phyloP scores from a whole-genome alignment of 2,113 vertebrate genomes.

The Xenotilapia caudafasciata region DNA sequence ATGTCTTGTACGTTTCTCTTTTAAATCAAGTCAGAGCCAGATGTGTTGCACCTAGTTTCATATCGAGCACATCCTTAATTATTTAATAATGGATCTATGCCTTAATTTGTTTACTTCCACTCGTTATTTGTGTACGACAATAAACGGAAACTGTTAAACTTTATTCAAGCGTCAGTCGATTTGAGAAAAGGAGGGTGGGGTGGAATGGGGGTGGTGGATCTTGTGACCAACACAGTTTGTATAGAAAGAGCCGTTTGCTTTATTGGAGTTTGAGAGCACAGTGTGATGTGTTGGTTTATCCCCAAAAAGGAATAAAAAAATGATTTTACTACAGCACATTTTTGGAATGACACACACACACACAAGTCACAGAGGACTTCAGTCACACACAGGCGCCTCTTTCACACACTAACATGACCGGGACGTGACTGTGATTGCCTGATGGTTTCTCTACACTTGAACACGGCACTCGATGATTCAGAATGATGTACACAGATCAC shows the following conservation, averaged over 20 bases:
- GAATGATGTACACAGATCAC: slow-evolving; percentile 68
- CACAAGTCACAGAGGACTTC: slow-evolving; percentile 36
- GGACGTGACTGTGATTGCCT: slow-evolving; percentile 51
- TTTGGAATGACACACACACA: slow-evolving; percentile 56
- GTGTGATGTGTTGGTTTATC: slow-evolving; percentile 63
- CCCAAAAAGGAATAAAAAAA: slow-evolving; percentile 48
- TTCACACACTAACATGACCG: slow-evolving; percentile 1
- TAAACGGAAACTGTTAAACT: slow-evolving; percentile 3
- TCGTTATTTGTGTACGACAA: neutral
- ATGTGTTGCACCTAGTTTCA: neutral
- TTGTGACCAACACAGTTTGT: neutral
- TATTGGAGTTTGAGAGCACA: slow-evolving; percentile 71
- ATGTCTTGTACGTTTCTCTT: neutral
- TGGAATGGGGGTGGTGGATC: neutral
- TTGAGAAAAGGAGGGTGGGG: neutral
- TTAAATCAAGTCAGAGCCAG: neutral
- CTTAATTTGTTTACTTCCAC: slow-evolving; percentile 36
- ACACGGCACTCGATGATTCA: slow-evolving; percentile 62
- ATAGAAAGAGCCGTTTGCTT: slow-evolving; percentile 71
- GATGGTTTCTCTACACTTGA: slow-evolving; percentile 50
- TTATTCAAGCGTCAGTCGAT: neutral
- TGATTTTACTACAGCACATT: slow-evolving; percentile 60
- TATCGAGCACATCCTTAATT: neutral
- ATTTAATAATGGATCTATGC: slow-evolving; percentile 5
- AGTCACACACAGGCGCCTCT: slow-evolving; percentile 18